These are phyloP conservation scores for Scaeva pyrastri DNA, from an alignment of 2,888 invertebrate genomes.

Conservation along the genomic window DNA sequence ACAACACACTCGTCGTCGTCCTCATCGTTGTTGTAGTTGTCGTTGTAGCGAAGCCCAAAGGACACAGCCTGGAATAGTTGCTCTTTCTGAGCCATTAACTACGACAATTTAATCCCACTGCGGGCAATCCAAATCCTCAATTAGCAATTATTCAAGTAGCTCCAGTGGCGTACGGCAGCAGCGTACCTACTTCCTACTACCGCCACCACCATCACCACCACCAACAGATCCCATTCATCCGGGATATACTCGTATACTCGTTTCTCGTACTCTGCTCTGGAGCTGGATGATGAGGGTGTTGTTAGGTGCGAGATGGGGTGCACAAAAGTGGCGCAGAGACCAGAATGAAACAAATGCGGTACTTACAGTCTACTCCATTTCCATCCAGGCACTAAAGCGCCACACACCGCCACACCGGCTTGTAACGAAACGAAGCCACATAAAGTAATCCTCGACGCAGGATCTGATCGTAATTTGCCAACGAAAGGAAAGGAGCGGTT, in stretches of 20 bases:
- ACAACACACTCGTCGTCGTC: not conserved
- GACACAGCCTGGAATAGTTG: conserved; percentile 74
- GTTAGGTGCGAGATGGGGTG: conserved; percentile 7
- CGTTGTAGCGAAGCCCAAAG: too few relatives aligned
- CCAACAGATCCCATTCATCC: not conserved
- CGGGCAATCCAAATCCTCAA: conserved; percentile 79
- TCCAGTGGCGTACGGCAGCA: conserved; percentile 50
- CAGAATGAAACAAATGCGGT: conserved; percentile 57
- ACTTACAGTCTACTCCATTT: conserved; percentile 61
- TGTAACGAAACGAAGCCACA: conserved; percentile 59
- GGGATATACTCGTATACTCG: too few relatives aligned
- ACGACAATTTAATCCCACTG: conserved; percentile 79
- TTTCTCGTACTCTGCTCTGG: too few relatives aligned
- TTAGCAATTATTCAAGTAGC: conserved; percentile 80
- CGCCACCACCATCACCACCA: not conserved
- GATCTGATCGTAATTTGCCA: conserved; percentile 36
- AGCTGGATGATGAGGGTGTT: conserved; percentile 21
- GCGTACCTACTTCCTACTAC: conserved; percentile 19
- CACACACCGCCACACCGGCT: conserved; percentile 47
- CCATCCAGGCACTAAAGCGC: conserved; percentile 22
- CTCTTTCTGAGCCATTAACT: conserved; percentile 77
- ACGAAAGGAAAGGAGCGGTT: not conserved
- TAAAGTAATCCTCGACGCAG: conserved; percentile 61
- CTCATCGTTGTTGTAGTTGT: too few relatives aligned
- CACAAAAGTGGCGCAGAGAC: conserved; percentile 39